Conservation (phyloP, 2,888 invertebrate genomes). For the Cyrtodaria siliqua region DNA sequence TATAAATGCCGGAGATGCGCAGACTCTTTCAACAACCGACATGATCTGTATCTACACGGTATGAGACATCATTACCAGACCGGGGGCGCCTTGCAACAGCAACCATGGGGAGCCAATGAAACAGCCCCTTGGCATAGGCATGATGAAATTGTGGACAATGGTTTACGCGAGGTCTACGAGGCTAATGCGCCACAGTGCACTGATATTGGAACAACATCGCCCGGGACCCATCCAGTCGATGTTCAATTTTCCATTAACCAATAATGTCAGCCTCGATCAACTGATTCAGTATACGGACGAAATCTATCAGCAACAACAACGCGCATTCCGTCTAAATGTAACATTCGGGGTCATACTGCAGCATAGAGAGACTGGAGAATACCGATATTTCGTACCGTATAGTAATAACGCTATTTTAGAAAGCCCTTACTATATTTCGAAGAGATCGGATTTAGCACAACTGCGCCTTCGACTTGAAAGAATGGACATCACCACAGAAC, state of each 20-base stretch:
- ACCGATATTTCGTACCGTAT: slow-evolving; percentile 14
- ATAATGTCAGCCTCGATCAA: slow-evolving; percentile 4
- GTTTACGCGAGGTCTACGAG: slow-evolving; percentile 3
- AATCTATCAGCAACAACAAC: slow-evolving; percentile 7
- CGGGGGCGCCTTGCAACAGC: slow-evolving; percentile 24
- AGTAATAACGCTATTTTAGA: slow-evolving; percentile 11
- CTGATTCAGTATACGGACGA: neutral
- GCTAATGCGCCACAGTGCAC: slow-evolving; percentile 14
- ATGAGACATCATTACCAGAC: slow-evolving; percentile 17
- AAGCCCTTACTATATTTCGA: slow-evolving; percentile 15
- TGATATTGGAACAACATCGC: slow-evolving; percentile 7
- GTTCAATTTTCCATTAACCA: slow-evolving; percentile 6
- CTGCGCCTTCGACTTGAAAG: slow-evolving; percentile 4
- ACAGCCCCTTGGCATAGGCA: slow-evolving; percentile 21
- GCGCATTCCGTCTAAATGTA: slow-evolving; percentile 20
- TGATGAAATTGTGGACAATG: neutral
- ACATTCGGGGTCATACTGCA: slow-evolving; percentile 17
- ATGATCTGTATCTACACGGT: slow-evolving; percentile 28
- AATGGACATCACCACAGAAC: slow-evolving; percentile 26
- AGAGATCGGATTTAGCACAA: slow-evolving; percentile 7
- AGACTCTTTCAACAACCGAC: slow-evolving; percentile 19
- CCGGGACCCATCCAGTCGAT: slow-evolving; percentile 4
- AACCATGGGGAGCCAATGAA: slow-evolving; percentile 22
- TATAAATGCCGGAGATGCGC: slow-evolving; percentile 22
- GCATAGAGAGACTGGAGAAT: slow-evolving; percentile 5